Base-by-base conservation (phyloP, 2,113 vertebrate genomes). In the Corythornis cristatus region DNA sequence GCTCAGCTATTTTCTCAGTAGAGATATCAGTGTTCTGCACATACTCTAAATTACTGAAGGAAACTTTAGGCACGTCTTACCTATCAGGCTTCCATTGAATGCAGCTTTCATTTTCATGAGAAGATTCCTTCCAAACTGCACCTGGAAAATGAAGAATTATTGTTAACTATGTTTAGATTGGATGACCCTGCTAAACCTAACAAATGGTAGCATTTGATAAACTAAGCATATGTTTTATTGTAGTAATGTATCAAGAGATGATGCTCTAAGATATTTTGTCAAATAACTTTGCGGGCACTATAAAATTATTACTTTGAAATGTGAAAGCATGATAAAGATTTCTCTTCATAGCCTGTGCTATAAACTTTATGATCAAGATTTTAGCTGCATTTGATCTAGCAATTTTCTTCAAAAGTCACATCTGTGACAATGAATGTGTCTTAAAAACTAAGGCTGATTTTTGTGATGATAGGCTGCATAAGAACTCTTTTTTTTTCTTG, bases 1-100 rank as follows among this genome's bases (percentile, higher is more conserved):
- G 73, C 89, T 98, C 65, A 93, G 81, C 92, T 93, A 87, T 97
- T 97, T 96, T 96, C 94, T 95, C 96, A 96, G 93, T 96, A 17
- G 50, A 92, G 50, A 96, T 95, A 76, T 96, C 84, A 93, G 54
- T 83, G 67, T 88, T 64, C 66, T 93, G 76, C 56, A 72, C 77
- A 92, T 92, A 62, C 21, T 81, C 68, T 51, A 83, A 1, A 1
- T 65, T 82, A 84, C 42, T 11, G 11, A 72, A 85, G 54, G 72
- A 85, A 91, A 50, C 51, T 93, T 84, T 31, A 93, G 61, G 29
- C 78, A 23, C 25, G 66, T 57, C 74, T 92, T 74, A 95, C 87
- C 67, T 86, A 65, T 82, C 58, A 89, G 95, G 28, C 62, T 62
- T 80, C 60, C 48, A 68, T 8, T 48, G 37, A 89, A 93, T 93